Conservation (phyloP, 2,888 invertebrate genomes). For the Scrobipalpa atriplicella region DNA sequence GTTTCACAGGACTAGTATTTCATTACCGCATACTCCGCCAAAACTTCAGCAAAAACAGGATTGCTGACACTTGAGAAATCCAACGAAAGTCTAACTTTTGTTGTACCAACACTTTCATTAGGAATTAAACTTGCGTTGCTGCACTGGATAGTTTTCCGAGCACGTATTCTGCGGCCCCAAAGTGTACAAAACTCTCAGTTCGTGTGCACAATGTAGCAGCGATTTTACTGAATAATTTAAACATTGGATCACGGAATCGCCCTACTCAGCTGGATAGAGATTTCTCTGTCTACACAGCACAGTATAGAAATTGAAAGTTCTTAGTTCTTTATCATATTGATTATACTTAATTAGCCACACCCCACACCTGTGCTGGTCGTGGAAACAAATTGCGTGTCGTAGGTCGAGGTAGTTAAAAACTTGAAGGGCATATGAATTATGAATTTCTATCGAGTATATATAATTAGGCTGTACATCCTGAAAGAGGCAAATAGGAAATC, state of each 20-base stretch:
- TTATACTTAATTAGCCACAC: constrained; percentile 5
- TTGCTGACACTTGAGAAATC: constrained; percentile 38
- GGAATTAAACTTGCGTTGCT: constrained; percentile 48
- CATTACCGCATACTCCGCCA: constrained; percentile 54
- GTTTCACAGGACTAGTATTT: constrained; percentile 44
- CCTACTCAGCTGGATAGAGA: constrained; percentile 45
- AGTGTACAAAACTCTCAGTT: constrained; percentile 45
- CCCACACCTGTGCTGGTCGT: background rate
- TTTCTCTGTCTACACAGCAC: constrained; percentile 52
- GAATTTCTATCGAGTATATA: background rate
- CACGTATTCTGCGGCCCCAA: constrained; percentile 65
- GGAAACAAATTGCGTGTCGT: background rate
- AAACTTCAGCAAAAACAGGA: constrained; percentile 17
- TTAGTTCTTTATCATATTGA: constrained; percentile 7
- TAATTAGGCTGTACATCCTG: too few relatives aligned
- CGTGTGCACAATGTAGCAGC: constrained; percentile 45
- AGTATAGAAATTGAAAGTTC: constrained; percentile 42
- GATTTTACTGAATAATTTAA: constrained; percentile 50
- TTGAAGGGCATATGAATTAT: background rate
- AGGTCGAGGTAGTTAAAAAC: too few relatives aligned
- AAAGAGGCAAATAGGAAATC: too few relatives aligned
- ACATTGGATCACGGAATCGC: constrained; percentile 54
- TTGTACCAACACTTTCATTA: constrained; percentile 49
- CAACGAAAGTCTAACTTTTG: constrained; percentile 47
- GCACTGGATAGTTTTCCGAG: constrained; percentile 53